These are phyloP conservation scores for Neuroterus valhalla DNA, from an alignment of 1,140 invertebrate genomes.

Conservation along the genomic window DNA sequence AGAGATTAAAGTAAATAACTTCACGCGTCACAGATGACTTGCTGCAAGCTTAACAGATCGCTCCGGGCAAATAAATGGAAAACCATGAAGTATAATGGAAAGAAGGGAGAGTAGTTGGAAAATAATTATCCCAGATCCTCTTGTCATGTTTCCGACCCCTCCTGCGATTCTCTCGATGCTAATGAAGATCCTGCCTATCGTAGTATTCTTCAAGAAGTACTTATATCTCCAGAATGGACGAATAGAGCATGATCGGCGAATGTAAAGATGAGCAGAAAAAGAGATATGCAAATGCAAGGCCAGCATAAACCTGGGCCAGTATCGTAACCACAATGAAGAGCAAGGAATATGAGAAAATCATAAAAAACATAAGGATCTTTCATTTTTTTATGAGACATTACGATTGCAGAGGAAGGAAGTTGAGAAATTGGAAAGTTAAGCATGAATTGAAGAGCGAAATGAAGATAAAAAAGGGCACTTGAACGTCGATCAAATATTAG, in stretches of 20 bases:
- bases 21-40: conserved; percentile 16
- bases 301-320: conserved; percentile 5
- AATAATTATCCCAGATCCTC: conserved; percentile 24
- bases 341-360: neutral
- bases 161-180: conserved; percentile 26
- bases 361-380: too few species aligned
- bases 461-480: too few species aligned
- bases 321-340: conserved; percentile 20
- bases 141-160: conserved; percentile 26
- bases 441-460: too few species aligned
- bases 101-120: conserved; percentile 12
- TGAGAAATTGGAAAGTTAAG: too few species aligned
- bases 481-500: too few species aligned
- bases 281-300: conserved; percentile 30
- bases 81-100: conserved; percentile 1
- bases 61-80: conserved; percentile 37
- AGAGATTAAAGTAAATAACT: conserved; percentile 10
- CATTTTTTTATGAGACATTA: too few species aligned
- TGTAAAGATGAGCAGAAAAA: conserved; percentile 42
- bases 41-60: neutral
- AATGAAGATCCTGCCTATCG: conserved; percentile 24
- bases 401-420: too few species aligned
- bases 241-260: conserved; percentile 1
- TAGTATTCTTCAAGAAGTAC: neutral
- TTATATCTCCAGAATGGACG: conserved; percentile 15